Evolutionary conservation across 1,140 invertebrate species (phyloP), one percentile per base, ranked within the genome.

Genomic region (Bicyclus anynana): DNA sequence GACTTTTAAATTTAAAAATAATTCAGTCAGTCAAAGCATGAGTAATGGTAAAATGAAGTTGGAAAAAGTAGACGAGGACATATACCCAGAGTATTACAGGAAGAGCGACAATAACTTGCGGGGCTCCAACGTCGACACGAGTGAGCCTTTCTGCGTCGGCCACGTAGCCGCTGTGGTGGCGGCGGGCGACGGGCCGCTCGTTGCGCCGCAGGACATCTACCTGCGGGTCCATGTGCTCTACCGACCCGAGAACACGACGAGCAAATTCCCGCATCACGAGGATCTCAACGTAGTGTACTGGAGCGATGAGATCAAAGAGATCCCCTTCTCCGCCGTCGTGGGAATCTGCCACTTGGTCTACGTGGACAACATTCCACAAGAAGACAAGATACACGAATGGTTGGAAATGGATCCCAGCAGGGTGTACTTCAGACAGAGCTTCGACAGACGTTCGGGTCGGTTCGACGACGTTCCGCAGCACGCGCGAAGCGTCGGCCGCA

Each of bases 251-350:
- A 93, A 96, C 71, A 96, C 94, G 5, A 90, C 91, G 47, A 91
- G 90, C 61, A 90, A 90, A 48, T 77, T 90, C 40, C 89, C 90
- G 1, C 88, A 92, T 56, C 91, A 93, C 53, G 83, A 91, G 40
- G 94, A 96, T 79, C 72, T 95, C 5, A 96, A 96, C 77, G 79
- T 94, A 37, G 71, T 96, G 0, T 97, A 94, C 80, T 96, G 94
- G 93, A 94, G 92, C 44, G 90, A 94, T 20, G 94, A 96, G 90
- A 91, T 94, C 90, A 88, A 81, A 35, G 89, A 89, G 65, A 65
- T 90, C 1, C 69, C 84, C 0, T 89, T 89, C 67, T 81, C 87
- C 4, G 46, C 68, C 2, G 84, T 89, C 2, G 72, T 77, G 5
- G 87, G 86, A 3, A 76, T 75, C 9, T 89, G 87, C 37, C 67